phyloP scores from a whole-genome alignment of 2,113 vertebrate species.

The Dendrocopos noguchii region DNA sequence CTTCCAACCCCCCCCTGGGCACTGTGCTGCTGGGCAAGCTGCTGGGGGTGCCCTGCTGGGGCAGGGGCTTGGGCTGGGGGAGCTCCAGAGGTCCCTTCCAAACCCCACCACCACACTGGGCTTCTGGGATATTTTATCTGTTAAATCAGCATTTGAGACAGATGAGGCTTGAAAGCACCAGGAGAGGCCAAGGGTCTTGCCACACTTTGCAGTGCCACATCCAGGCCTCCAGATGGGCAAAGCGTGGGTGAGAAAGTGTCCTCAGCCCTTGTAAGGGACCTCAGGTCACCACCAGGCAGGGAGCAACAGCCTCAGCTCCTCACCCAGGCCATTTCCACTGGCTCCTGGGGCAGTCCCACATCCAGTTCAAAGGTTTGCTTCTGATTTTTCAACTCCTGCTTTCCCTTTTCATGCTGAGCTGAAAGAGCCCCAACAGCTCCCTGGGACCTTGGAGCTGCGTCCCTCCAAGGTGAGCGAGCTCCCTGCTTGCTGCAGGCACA shows the following conservation, averaged over 20 bases:
- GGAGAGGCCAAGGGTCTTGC: background rate
- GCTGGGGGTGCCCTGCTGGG: too few species aligned
- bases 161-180: background rate
- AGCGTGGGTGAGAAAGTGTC: rapidly evolving
- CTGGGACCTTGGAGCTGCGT: constrained; percentile 16
- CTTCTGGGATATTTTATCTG: too few species aligned
- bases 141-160: background rate
- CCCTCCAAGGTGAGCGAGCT: constrained; percentile 37
- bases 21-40: too few species aligned
- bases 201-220: background rate
- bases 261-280: background rate
- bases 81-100: too few species aligned
- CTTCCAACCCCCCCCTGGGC: too few species aligned
- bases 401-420: background rate
- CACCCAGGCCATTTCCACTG: background rate
- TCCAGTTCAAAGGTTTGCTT: background rate
- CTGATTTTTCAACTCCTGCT: background rate
- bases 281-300: background rate
- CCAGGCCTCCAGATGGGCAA: background rate
- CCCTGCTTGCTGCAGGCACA: constrained; percentile 42
- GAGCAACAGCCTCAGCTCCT: background rate
- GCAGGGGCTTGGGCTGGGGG: too few species aligned
- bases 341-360: background rate
- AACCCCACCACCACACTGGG: too few species aligned
- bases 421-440: background rate